Evolutionary conservation across 1,140 invertebrate species (phyloP), one percentile per base, ranked within the genome.

Genomic region (Listronotus bonariensis): DNA sequence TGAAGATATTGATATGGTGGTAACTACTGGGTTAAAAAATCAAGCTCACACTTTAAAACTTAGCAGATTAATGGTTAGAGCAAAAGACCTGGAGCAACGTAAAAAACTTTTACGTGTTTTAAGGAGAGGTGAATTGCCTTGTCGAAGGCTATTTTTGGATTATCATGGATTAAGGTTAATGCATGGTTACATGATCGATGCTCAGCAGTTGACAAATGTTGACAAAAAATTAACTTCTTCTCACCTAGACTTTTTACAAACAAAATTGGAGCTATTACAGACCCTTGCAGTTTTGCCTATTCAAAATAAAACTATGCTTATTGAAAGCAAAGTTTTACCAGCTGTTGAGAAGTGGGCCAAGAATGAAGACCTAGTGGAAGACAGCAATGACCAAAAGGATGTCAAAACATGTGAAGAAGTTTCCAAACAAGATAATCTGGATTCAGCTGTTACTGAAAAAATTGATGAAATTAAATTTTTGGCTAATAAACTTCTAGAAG

Each of bases 151-250:
- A 26, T 97, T 98, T 79, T 81, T 98, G 12, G 96, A 97, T 81
- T 98, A 98, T 81, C 93, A 97, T 76, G 96, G 95, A 0, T 81
- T 98, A 31, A 83, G 91, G 9, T 79, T 98, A 20, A 82, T 98
- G 41, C 94, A 94, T 82, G 92, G 91, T 42, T 98, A 96, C 88
- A 96, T 97, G 86, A 86, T 87, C 12, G 76, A 79, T 53, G 76
- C 75, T 1, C 74, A 77, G 59, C 68, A 74, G 26, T 49, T 74
- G 43, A 59, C 65, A 7, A 70, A 55, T 38, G 53, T 17, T 17
- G 67, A 76, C 43, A 71, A 65, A 42, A 74, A 75, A 60, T 71
- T 57, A 14, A 70, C 12, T 20, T 57, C 36, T 26, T 10, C 80
- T 72, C 90, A 92, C 41, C 68, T 87, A 41, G 86, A 89, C 69